Conservation (phyloP, 2,888 invertebrate genomes). For the Ganaspis brasiliensis region DNA sequence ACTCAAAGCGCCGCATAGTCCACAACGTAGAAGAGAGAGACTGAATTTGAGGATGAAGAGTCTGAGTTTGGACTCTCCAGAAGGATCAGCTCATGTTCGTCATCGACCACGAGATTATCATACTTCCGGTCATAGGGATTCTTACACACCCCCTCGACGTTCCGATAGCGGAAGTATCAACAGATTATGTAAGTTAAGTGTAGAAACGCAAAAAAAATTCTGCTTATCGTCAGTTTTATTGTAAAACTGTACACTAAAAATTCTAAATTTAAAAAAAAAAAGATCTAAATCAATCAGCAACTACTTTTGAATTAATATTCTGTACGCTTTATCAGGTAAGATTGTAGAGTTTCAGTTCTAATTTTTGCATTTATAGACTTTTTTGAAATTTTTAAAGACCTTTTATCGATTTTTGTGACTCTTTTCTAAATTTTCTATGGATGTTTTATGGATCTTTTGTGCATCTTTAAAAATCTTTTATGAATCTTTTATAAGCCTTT, state of each 20-base stretch:
- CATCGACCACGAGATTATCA: constrained; percentile 85
- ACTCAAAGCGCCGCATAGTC: constrained; percentile 93
- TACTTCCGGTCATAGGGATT: constrained; percentile 73
- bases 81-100: constrained; percentile 92
- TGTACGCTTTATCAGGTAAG: constrained; percentile 20
- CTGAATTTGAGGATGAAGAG: constrained; percentile 99
- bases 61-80: constrained; percentile 97
- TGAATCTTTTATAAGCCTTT: too few species aligned
- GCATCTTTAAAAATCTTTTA: too few species aligned
- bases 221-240: background rate
- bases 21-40: constrained; percentile 91
- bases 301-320: constrained; percentile 23
- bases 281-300: constrained; percentile 17
- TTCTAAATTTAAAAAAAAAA: background rate
- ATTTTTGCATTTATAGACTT: too few species aligned
- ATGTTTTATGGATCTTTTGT: too few species aligned
- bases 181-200: constrained; percentile 75
- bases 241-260: background rate
- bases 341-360: constrained; percentile 4
- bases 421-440: too few species aligned
- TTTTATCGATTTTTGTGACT: too few species aligned
- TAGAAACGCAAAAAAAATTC: background rate
- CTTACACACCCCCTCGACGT: constrained; percentile 75
- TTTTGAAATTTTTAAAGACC: too few species aligned
- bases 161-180: constrained; percentile 79